These are phyloP conservation scores for Pseudomyrmex flavicornis DNA, from an alignment of 1,140 invertebrate genomes.

Conservation along the genomic window DNA sequence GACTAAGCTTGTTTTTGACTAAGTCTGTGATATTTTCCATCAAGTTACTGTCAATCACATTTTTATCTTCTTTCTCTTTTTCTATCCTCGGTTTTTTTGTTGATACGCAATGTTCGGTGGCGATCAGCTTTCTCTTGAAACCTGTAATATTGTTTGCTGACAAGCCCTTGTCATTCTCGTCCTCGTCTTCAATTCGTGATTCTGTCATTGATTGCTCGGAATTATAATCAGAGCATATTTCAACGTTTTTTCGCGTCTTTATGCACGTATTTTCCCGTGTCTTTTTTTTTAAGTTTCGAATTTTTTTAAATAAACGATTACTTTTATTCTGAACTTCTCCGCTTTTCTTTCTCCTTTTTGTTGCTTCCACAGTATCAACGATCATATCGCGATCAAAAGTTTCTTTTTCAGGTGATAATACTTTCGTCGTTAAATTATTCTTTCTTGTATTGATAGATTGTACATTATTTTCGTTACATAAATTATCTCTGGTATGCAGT, in stretches of 20 bases:
- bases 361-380: neutral
- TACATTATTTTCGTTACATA: neutral
- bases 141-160: neutral
- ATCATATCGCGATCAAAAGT: neutral
- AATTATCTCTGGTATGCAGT: neutral
- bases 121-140: neutral
- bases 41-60: neutral
- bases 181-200: neutral
- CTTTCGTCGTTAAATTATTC: neutral
- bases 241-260: slow-evolving; percentile 3
- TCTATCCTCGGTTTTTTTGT: slow-evolving; percentile 67
- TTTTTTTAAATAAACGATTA: slow-evolving; percentile 32
- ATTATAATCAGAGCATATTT: neutral
- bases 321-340: slow-evolving; percentile 1
- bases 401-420: neutral
- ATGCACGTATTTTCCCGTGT: neutral
- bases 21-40: too few species aligned
- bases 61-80: neutral
- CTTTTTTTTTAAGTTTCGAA: slow-evolving; percentile 34
- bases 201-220: neutral
- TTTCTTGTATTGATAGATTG: neutral
- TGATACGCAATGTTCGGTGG: slow-evolving; percentile 6
- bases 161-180: neutral
- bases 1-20: too few species aligned
- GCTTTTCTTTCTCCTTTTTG: neutral